Evolutionary conservation across 53 echinoderm and acorn worm species (phyloP).

Genomic region (Luidia sarsii): DNA sequence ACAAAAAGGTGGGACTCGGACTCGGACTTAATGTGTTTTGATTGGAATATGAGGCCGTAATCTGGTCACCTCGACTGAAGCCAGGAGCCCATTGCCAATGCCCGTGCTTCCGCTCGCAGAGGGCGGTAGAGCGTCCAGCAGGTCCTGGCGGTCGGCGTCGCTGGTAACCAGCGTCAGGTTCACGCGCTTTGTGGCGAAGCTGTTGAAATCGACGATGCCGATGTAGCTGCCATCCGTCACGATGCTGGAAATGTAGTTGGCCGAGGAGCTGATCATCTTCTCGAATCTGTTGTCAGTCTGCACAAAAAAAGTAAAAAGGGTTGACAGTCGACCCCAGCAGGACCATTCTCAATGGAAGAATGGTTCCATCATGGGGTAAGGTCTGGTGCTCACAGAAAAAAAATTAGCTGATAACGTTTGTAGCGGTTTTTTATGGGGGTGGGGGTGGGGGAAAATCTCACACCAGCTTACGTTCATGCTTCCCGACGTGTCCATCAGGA

Average conservation of each 20-base stretch:
- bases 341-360: no score
- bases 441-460: no score
- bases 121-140: conserved; percentile 43
- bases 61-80: conserved; percentile 71
- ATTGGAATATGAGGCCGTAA: no score
- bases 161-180: conserved; percentile 21
- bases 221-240: conserved; percentile 69
- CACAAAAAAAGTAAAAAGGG: no score
- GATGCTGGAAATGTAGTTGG: conserved; percentile 67
- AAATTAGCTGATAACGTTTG: no score
- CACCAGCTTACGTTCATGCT: conserved; percentile 60
- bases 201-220: conserved; percentile 65
- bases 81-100: conserved; percentile 66
- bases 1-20: no score
- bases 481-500: conserved; percentile 43
- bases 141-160: conserved; percentile 6
- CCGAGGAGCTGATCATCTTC: conserved; percentile 53
- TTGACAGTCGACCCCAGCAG: no score
- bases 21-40: no score
- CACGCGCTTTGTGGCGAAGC: background rate
- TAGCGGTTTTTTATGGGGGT: no score
- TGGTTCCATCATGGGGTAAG: no score
- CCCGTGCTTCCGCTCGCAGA: conserved; percentile 54
- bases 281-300: conserved; percentile 27
- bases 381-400: no score